Percentiles rank a stretch among this genome's conserved stretches.
These are phyloP conservation scores for Dyspetes luteomarginatus DNA, from an alignment of 2,888 invertebrate species.

Conservation along the genomic window DNA sequence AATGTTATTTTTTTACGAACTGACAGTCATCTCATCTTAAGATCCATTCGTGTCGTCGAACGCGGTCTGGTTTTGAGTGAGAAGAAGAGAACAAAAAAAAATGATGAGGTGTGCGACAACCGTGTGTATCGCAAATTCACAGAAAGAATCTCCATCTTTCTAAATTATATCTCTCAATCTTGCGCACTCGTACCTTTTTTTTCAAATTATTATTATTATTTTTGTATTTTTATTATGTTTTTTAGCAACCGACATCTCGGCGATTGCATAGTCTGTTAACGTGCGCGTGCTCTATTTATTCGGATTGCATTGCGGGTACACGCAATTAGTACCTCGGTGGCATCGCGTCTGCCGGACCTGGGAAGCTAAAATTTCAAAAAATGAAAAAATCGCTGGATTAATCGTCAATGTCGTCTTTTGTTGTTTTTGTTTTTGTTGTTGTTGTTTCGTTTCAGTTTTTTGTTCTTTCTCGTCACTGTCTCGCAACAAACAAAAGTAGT, in stretches of 20 bases:
- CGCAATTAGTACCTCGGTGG: constrained; percentile 83
- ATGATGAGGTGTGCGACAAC: constrained; percentile 28
- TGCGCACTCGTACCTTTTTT: constrained; percentile 37
- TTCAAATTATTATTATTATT: not conserved
- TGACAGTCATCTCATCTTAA: constrained; percentile 13
- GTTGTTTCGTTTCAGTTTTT: constrained; percentile 13
- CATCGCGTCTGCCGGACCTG: constrained; percentile 83
- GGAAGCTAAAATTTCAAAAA: constrained; percentile 83
- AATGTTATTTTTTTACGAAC: not conserved
- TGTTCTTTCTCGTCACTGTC: constrained; percentile 48
- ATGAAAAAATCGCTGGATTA: constrained; percentile 83
- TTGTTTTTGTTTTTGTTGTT: constrained; percentile 39
- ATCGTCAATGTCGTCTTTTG: constrained; percentile 67
- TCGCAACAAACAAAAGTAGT: constrained; percentile 71
- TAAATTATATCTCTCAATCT: constrained; percentile 43
- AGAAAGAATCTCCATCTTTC: no score
- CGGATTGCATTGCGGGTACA: constrained; percentile 68
- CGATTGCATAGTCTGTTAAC: constrained; percentile 59
- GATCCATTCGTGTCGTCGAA: constrained; percentile 50
- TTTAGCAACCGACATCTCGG: constrained; percentile 54
- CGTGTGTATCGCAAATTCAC: no score
- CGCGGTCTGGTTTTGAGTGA: constrained; percentile 31
- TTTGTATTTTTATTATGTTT: not conserved
- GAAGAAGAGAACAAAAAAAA: constrained; percentile 1
- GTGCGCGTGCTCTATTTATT: constrained; percentile 69